phyloP scores from a whole-genome alignment of 2,113 vertebrate genomes.

The Antennarius striatus region DNA sequence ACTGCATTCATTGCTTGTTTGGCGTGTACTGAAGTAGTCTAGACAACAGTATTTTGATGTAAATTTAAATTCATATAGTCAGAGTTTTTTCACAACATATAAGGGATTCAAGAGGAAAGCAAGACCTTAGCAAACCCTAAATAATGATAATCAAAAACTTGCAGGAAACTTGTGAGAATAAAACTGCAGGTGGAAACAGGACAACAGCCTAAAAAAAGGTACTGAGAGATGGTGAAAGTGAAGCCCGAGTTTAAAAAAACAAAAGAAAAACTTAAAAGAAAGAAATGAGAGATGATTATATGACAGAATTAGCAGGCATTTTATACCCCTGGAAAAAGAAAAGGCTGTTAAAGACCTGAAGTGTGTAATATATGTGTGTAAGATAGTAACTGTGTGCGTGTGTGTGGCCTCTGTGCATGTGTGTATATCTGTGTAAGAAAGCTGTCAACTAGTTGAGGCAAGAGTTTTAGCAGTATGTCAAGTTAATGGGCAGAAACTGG shows the following conservation, averaged over 20 bases:
- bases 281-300: slow-evolving; percentile 10
- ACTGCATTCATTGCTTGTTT: no score
- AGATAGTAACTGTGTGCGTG: slow-evolving; percentile 10
- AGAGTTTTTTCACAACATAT: slow-evolving; percentile 6
- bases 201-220: slow-evolving; percentile 36
- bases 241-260: slow-evolving; percentile 15
- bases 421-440: slow-evolving; percentile 50
- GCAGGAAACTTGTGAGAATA: slow-evolving; percentile 1
- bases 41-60: no score
- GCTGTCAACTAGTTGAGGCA: slow-evolving; percentile 72
- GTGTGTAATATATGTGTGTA: not conserved
- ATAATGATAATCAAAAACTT: slow-evolving; percentile 38
- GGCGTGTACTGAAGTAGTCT: no score
- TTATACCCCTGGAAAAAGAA: slow-evolving; percentile 23
- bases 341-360: slow-evolving; percentile 27
- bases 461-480: slow-evolving; percentile 74
- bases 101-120: not conserved
- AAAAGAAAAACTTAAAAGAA: slow-evolving; percentile 3
- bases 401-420: slow-evolving; percentile 26
- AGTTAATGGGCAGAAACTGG: slow-evolving; percentile 78
- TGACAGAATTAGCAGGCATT: slow-evolving; percentile 28
- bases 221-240: slow-evolving; percentile 35
- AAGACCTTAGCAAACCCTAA: slow-evolving; percentile 7
- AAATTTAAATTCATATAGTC: slow-evolving; percentile 8
- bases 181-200: slow-evolving; percentile 14